Evolutionary conservation across 2,797 vertebrate species (phyloP).

Genomic region (Intellagama lesueurii): DNA sequence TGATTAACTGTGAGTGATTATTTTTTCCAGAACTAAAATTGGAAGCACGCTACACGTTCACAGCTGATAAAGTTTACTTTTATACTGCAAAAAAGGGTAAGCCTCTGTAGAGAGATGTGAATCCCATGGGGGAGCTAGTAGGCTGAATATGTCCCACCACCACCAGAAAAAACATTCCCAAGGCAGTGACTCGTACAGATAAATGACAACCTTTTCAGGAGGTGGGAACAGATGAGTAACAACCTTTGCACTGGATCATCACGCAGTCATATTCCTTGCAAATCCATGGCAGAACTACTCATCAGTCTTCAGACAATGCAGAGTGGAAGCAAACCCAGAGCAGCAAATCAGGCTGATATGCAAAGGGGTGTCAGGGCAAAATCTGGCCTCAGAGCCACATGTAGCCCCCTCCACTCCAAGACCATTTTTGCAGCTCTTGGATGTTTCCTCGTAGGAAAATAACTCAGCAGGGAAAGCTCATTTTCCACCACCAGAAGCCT

Average conservation of each 20-base stretch:
- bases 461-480: too few species aligned
- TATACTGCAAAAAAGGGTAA: background rate
- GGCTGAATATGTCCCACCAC: background rate
- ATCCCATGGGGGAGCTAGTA: background rate
- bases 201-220: background rate
- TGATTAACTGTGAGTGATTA: background rate
- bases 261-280: background rate
- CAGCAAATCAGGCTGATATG: too few species aligned
- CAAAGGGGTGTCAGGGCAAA: too few species aligned
- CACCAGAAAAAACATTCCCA: background rate
- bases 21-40: background rate
- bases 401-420: too few species aligned
- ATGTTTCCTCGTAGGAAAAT: too few species aligned
- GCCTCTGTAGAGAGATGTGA: background rate
- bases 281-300: background rate
- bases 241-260: too few species aligned
- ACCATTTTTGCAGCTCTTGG: too few species aligned
- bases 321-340: background rate
- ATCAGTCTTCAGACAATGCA: background rate
- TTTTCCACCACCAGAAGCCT: too few species aligned
- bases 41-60: background rate
- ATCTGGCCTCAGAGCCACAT: too few species aligned
- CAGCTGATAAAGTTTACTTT: background rate
- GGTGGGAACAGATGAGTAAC: background rate
- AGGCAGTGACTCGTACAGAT: background rate